A percentile compares a stretch with the other conserved stretches of the same genome.
These are phyloP conservation scores for Macroteleia sp. DNA, from an alignment of 2,888 invertebrate species.

Conservation along the genomic window DNA sequence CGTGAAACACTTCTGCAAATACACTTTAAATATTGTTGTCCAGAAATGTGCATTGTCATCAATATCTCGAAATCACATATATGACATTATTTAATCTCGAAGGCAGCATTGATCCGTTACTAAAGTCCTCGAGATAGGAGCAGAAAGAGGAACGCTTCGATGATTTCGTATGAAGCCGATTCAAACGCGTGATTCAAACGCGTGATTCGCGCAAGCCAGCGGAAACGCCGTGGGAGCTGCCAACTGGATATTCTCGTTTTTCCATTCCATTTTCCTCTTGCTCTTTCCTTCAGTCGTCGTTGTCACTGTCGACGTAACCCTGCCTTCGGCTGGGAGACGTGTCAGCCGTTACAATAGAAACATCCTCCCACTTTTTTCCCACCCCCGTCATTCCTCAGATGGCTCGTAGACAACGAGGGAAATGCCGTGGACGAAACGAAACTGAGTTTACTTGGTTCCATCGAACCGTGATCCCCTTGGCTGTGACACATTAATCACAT, in stretches of 20 bases:
- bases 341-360: constrained; percentile 67
- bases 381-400: constrained; percentile 11
- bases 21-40: no score
- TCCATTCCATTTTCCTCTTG: constrained; percentile 66
- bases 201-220: constrained; percentile 67
- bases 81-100: constrained; percentile 60
- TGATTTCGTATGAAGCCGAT: constrained; percentile 67
- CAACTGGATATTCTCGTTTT: constrained; percentile 66
- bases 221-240: constrained; percentile 67
- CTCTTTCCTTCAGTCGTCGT: constrained; percentile 61
- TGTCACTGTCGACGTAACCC: constrained; percentile 59
- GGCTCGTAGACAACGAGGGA: constrained; percentile 50
- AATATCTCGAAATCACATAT: constrained; percentile 31
- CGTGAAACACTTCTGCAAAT: no score
- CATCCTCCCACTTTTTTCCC: constrained; percentile 29
- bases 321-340: constrained; percentile 57
- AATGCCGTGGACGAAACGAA: constrained; percentile 43
- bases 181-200: constrained; percentile 57
- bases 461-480: constrained; percentile 23
- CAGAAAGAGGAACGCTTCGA: constrained; percentile 62
- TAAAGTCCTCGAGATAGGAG: constrained; percentile 63
- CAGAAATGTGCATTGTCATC: constrained; percentile 22
- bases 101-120: constrained; percentile 61
- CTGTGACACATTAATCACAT: constrained; percentile 41
- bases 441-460: constrained; percentile 41